Evolutionary conservation across 2,888 invertebrate genomes (phyloP), one percentile per base, ranked within the genome.

Genomic region (Xestia c-nigrum): DNA sequence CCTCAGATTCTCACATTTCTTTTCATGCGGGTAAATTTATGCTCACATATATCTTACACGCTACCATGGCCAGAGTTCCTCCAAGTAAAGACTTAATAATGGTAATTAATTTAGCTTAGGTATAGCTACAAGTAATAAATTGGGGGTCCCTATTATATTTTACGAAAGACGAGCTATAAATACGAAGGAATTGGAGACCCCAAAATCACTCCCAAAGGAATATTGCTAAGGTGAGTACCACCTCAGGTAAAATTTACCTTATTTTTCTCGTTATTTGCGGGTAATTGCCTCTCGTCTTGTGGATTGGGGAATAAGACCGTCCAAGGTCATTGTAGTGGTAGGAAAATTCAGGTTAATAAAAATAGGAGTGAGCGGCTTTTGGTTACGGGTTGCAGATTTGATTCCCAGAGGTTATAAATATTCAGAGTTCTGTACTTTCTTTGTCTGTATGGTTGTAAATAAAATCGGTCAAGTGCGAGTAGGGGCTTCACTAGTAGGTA

Each of bases 31-130:
- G 16, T 46, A 10, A 69, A 66, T 70, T 63, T 70, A 70, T 69
- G 55, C 9, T 38, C 43, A 65, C 80, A 73, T 70, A 72, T 73
- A 52, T 79, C 66, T 57, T 63, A 16, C n/a, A 69, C 19, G 31
- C n/a, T 46, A 64, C 46, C 38, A 46, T 47, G 2, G 38, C 57
- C n/a, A 59, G 71, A 69, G 38, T 63, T 85, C 57, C 71, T 46
- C 40, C 16, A 47, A 79, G 55, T 47, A 38, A 63, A 24, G 10
- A 47, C 72, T 57, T 72, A 74, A 74, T 63, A 70, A 63, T 40
- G 24, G 69, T 85, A 85, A 83, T 72, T 81, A 72, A 67, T 81
- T 75, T n/a, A 64, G 59, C 68, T 79, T 67, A 76, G 64, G 73
- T 67, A 76, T 50, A 71, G 43, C 19, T 57, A 67, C 68, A 63